Conservation (phyloP, 2,888 invertebrate species). For the Blera fallax region DNA sequence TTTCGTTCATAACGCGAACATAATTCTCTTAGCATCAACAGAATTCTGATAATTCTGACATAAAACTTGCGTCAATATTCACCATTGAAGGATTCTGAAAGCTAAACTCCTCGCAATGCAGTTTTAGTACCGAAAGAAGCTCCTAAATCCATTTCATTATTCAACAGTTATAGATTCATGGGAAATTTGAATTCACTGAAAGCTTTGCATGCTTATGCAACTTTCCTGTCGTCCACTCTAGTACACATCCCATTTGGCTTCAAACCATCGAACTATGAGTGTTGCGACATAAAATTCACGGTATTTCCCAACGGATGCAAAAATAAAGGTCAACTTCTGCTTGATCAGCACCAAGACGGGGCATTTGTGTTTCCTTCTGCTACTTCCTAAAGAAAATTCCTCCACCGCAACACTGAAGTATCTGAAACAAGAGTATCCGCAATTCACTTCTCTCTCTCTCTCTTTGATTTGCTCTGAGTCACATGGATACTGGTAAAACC, state of each 20-base stretch:
- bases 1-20: too few species aligned
- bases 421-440: not conserved
- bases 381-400: not conserved
- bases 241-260: not conserved
- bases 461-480: constrained; percentile 9
- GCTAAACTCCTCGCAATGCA: too few species aligned
- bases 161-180: not conserved
- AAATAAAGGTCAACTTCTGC: constrained; percentile 1
- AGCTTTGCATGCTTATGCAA: not conserved
- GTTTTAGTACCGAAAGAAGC: not conserved
- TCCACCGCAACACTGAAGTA: constrained; percentile 10
- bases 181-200: not conserved
- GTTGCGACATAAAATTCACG: not conserved
- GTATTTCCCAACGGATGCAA: constrained; percentile 7
- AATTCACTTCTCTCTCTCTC: not conserved
- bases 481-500: constrained; percentile 60
- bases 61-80: too few species aligned
- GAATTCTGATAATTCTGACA: too few species aligned
- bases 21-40: too few species aligned
- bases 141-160: not conserved
- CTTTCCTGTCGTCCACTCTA: not conserved
- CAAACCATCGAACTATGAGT: not conserved
- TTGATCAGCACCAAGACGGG: not conserved
- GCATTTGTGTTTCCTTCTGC: not conserved
- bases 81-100: too few species aligned